Conservation (phyloP, 2,888 invertebrate genomes). For the Parelbella ahira region DNA sequence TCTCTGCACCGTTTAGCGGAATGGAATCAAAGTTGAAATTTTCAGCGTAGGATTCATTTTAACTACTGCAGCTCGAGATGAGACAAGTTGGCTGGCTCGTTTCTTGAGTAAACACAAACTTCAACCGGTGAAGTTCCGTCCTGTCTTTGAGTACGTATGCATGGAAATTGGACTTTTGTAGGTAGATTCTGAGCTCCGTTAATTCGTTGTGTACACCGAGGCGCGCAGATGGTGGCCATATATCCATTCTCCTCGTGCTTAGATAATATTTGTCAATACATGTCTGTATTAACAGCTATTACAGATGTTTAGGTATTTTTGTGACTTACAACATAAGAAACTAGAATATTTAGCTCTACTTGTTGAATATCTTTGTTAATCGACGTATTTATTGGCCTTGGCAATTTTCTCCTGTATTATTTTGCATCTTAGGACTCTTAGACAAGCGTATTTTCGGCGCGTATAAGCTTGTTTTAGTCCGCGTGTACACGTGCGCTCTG, state of each 20-base stretch:
- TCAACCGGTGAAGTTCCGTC: conserved; percentile 10
- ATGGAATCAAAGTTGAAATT: conserved; percentile 4
- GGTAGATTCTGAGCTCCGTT: conserved; percentile 4
- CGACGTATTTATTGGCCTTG: too few relatives aligned
- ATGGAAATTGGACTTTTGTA: conserved; percentile 24
- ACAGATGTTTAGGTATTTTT: conserved; percentile 6
- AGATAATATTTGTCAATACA: background rate
- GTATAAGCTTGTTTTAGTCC: too few relatives aligned
- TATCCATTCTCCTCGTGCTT: background rate
- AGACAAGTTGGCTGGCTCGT: conserved; percentile 31
- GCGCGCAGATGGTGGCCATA: conserved; percentile 10
- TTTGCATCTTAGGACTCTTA: too few relatives aligned
- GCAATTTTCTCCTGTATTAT: too few relatives aligned
- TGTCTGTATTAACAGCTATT: conserved; percentile 2
- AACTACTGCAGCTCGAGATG: conserved; percentile 30
- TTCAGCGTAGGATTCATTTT: conserved; percentile 29
- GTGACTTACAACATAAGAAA: too few relatives aligned
- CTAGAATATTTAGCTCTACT: too few relatives aligned
- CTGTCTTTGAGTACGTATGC: background rate
- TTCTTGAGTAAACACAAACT: conserved; percentile 30
- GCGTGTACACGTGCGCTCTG: too few relatives aligned
- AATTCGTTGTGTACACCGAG: conserved; percentile 4
- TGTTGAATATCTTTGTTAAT: too few relatives aligned
- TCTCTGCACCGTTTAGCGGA: conserved; percentile 1
- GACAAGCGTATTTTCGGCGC: too few relatives aligned